These are phyloP conservation scores for Rhagonycha fulva DNA, from an alignment of 2,888 invertebrate species.

Conservation along the genomic window DNA sequence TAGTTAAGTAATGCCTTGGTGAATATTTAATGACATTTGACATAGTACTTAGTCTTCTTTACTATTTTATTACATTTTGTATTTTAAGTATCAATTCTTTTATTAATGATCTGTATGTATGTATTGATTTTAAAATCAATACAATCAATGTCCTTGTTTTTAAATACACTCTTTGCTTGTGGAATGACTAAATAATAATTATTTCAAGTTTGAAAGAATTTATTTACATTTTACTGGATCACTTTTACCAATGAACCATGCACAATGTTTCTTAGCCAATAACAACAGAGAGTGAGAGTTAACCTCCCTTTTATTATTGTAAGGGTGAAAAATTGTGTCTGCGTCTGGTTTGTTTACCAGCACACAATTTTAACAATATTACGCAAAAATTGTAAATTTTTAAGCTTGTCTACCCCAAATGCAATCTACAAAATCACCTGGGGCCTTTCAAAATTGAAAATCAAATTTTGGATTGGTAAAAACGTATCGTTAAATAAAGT, in stretches of 20 bases:
- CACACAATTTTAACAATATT: neutral
- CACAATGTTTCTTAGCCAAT: neutral
- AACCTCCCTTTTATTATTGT: neutral
- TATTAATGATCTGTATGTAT: neutral
- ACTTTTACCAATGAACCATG: neutral
- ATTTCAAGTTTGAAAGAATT: neutral
- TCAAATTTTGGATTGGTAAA: neutral
- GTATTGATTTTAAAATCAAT: neutral
- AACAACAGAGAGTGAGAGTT: neutral
- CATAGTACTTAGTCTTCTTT: constrained; percentile 3
- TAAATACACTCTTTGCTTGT: neutral
- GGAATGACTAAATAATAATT: neutral
- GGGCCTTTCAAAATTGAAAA: neutral
- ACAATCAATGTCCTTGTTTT: neutral
- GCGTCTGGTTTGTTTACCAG: neutral
- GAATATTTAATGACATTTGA: neutral
- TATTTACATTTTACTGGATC: neutral
- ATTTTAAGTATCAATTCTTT: neutral
- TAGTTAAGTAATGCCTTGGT: constrained; percentile 1
- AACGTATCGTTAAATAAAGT: too few relatives aligned
- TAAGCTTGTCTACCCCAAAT: neutral
- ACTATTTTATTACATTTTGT: neutral
- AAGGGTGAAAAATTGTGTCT: neutral
- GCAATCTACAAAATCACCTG: neutral
- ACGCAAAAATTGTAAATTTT: too few relatives aligned